Conservation (phyloP, 2,888 invertebrate genomes). For the Acheta domesticus region DNA sequence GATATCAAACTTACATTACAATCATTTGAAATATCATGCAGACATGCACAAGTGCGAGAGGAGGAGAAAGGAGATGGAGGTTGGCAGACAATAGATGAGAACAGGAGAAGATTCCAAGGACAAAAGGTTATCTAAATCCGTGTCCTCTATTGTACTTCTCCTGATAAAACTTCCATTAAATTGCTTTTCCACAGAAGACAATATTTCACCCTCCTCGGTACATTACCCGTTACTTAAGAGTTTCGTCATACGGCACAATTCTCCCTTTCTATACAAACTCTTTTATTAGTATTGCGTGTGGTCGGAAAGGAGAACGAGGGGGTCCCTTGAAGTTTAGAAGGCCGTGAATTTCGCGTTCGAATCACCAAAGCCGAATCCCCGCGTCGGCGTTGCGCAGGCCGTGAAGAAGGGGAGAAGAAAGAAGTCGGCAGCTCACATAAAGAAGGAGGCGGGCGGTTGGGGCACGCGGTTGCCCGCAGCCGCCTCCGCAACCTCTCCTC, state of each 20-base stretch:
- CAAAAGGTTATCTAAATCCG: no score
- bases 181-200: neutral
- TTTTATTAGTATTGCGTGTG: neutral
- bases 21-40: no score
- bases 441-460: neutral
- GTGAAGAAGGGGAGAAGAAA: neutral
- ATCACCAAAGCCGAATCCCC: conserved; percentile 7
- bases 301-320: neutral
- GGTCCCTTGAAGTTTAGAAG: neutral
- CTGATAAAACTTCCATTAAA: neutral
- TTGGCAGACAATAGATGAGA: no score
- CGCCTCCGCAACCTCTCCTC: neutral
- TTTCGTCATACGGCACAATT: no score
- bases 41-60: no score
- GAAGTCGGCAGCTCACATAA: neutral
- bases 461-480: neutral
- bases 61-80: no score
- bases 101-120: no score
- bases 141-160: neutral
- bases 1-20: no score
- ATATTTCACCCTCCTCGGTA: neutral
- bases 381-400: neutral
- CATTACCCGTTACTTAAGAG: no score
- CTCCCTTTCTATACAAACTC: conserved; percentile 1
- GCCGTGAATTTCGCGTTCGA: conserved; percentile 18